Base-by-base conservation (phyloP, 2,888 invertebrate genomes). In the Muschampia plurimacula region DNA sequence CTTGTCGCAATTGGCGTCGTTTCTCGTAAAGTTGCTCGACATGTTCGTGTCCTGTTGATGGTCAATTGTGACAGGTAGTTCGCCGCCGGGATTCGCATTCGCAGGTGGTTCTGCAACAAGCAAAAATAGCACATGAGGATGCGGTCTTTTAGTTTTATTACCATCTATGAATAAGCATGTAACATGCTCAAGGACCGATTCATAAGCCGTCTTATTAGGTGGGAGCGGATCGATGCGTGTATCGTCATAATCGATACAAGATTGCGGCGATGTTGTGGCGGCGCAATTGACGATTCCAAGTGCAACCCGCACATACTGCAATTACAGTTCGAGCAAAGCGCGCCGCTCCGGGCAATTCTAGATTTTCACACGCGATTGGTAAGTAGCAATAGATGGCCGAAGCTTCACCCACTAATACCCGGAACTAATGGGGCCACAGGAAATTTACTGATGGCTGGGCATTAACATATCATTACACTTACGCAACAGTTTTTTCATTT, bases 1-100 rank as follows among this genome's bases (percentile, higher is more conserved):
- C 86, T 98, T 98, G 91, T 98, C 98, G 88, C 98, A 99, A 91
- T 98, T 98, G 67, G 97, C 97, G 85, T 97, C 97, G 82, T 96
- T 96, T 80, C 97, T 95, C 5, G 97, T 97, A 80, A 97, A 89
- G 84, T 97, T 97, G 88, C 95, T 97, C 28, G 89, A 82, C 78
- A 97, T 83, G 75, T 90, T 95, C 6, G 96, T 95, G 85, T 97
- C 97, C 89, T 97, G 97, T 67, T 97, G 96, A 69, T 97, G 96
- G 77, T 97, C 97, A 84, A 97, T 96, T 13, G 97, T 96, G 7
- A 97, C 95, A 0, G 97, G 97, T 75, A 97, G 90, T 57, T 96
- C 96, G 46, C 93, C 93, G 60, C 89, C 86, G 52, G 91, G 88
- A 77, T 89, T 89, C 12, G 82, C 79, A 77, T 83, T 91, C 76